Conservation (phyloP, 2,797 vertebrate species). For the Selene dorsalis region DNA sequence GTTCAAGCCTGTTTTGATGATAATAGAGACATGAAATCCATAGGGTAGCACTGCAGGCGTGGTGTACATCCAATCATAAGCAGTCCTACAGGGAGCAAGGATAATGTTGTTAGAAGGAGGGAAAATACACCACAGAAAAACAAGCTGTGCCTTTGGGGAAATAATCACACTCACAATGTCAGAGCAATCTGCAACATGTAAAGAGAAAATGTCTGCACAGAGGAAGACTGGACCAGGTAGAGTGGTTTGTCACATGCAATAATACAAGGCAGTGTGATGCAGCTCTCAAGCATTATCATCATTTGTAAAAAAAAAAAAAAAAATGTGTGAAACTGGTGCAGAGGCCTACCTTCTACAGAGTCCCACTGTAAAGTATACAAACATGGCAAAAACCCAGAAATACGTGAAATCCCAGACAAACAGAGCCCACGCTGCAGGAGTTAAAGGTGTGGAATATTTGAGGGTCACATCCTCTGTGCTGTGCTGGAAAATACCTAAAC, state of each 20-base stretch:
- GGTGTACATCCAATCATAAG: slow-evolving; percentile 77
- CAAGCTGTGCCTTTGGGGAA: slow-evolving; percentile 47
- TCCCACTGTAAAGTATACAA: slow-evolving; percentile 70
- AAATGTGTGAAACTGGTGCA: slow-evolving; percentile 24
- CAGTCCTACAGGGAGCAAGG: slow-evolving; percentile 55
- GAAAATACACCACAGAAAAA: slow-evolving; percentile 37
- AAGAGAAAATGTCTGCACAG: slow-evolving; percentile 44
- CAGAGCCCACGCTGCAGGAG: slow-evolving; percentile 71
- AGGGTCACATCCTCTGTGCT: slow-evolving; percentile 66
- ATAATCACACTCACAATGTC: slow-evolving; percentile 47
- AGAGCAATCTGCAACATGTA: slow-evolving; percentile 49
- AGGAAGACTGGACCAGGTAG: slow-evolving; percentile 28
- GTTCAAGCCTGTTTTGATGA: slow-evolving; percentile 70
- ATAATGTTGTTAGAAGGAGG: slow-evolving; percentile 39
- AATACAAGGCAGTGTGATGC: slow-evolving; percentile 13
- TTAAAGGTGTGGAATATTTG: slow-evolving; percentile 71
- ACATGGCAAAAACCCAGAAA: slow-evolving; percentile 72
- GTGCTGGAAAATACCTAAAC: slow-evolving; percentile 75
- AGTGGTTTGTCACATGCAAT: slow-evolving; percentile 39
- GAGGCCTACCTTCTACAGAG: slow-evolving; percentile 74
- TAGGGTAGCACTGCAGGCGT: slow-evolving; percentile 75
- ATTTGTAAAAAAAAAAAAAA: not conserved
- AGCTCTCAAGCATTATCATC: slow-evolving; percentile 11
- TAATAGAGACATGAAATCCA: slow-evolving; percentile 74
- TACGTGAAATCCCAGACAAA: slow-evolving; percentile 77